Evolutionary conservation across 2,888 invertebrate genomes (phyloP).

Genomic region (Escarpia spicata): DNA sequence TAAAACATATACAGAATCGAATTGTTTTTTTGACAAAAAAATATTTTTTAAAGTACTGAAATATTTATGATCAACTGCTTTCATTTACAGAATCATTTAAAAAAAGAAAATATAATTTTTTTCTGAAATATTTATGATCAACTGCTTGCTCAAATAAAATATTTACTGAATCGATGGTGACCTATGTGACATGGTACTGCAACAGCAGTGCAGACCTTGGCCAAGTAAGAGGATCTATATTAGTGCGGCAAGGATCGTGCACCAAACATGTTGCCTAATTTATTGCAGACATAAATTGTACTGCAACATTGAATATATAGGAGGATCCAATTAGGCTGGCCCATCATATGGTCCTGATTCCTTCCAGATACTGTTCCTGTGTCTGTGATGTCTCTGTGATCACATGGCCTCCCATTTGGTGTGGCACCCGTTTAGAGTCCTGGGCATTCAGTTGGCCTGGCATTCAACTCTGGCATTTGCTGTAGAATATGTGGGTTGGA

Average conservation of each 20-base stretch:
- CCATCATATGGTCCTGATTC: not conserved
- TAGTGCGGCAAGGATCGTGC: not conserved
- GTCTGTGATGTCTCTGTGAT: not conserved
- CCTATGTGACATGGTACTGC: not conserved
- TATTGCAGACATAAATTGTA: slow-evolving; percentile 13
- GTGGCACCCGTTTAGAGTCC: not conserved
- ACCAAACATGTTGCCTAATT: slow-evolving; percentile 10
- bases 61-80: too few relatives aligned
- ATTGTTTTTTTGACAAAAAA: too few relatives aligned
- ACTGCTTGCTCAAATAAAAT: not conserved
- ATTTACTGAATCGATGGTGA: not conserved
- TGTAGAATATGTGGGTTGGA: not conserved
- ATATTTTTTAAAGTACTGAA: too few relatives aligned
- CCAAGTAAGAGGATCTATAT: not conserved
- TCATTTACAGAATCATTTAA: too few relatives aligned
- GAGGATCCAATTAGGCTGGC: not conserved
- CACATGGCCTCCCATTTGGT: not conserved
- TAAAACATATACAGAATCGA: not conserved
- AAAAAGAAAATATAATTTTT: too few relatives aligned
- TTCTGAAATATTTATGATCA: not conserved
- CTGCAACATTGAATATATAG: not conserved
- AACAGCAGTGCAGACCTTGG: not conserved
- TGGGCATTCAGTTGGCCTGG: not conserved
- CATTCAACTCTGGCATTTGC: slow-evolving; percentile 1
- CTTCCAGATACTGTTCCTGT: not conserved